Base-by-base conservation (phyloP, 2,888 invertebrate genomes). In the Pristionchus mayeri region DNA sequence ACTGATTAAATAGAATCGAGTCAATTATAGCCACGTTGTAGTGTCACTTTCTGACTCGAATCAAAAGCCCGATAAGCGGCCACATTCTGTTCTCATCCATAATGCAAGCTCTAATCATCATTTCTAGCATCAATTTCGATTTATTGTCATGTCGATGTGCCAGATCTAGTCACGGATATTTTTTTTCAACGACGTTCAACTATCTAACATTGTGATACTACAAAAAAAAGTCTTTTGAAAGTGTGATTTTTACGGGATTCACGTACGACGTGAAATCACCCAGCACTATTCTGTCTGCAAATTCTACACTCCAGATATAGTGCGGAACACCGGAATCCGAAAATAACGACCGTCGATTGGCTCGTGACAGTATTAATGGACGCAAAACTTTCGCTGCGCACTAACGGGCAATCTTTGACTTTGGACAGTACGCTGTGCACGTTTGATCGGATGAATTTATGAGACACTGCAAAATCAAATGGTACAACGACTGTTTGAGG, bases 371-470 rank as follows among this genome's bases (percentile, higher is more conserved):
- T 24, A 57, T 24, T 57, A 57, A 57, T 4, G 7, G 18, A 18
- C 6, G n/a, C 21, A n/a, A n/a, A 63, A 63, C 18, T 34, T 24
- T 0, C 9, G 0, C 24, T 6, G 63, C 63, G 63, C 63, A 63
- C 63, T 63, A 34, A 3, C 27, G 4, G n/a, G 21, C 18, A 63
- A 18, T 63, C 34, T 63, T 63, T 63, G 63, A 34, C 34, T 63
- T 34, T 63, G 30, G 34, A 34, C 21, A 34, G 34, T 63, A 1
- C 63, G 34, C 52, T 60, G 18, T 63, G 57, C 57, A 60, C 30
- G 34, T 6, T 37, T 63, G 34, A 63, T 63, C 63, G 63, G 63
- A 63, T 63, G 63, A 30, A n/a, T n/a, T n/a, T n/a, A n/a, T n/a
- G n/a, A n/a, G n/a, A n/a, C n/a, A n/a, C n/a, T n/a, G n/a, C n/a